Evolutionary conservation across 2,113 vertebrate species (phyloP).

Genomic region (Speoplatyrhinus poulsoni): DNA sequence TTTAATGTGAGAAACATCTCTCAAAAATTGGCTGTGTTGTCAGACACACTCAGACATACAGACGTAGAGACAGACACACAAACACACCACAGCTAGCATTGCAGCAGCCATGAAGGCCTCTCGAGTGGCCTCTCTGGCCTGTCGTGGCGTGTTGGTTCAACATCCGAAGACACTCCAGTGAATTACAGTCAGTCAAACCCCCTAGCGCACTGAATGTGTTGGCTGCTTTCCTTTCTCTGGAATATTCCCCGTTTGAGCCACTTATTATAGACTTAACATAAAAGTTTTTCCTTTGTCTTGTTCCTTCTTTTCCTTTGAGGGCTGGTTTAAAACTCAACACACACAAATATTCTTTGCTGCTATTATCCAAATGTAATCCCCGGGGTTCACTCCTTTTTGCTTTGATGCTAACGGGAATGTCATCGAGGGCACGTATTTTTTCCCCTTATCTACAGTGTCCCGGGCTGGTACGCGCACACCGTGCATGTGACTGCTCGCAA

Average conservation of each 20-base stretch:
- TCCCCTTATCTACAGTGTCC: too few relatives aligned
- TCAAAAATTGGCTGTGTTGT: not conserved
- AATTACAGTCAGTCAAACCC: constrained; percentile 1
- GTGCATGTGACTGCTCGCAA: not conserved
- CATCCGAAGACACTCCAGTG: constrained; percentile 7
- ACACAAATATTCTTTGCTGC: not conserved
- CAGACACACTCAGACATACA: constrained; percentile 8
- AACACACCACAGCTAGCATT: not conserved
- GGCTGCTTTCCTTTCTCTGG: not conserved
- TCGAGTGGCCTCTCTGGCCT: constrained; percentile 17
- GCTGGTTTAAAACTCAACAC: not conserved
- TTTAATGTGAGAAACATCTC: constrained; percentile 40
- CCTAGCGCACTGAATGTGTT: not conserved
- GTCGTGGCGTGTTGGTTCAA: constrained; percentile 26
- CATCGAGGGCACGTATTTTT: not conserved
- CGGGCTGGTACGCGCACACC: too few relatives aligned
- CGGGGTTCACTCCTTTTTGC: not conserved
- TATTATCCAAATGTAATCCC: too few relatives aligned
- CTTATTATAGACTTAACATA: not conserved
- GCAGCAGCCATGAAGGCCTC: constrained; percentile 11
- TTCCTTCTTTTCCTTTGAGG: not conserved
- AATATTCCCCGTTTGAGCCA: not conserved
- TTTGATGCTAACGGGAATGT: not conserved
- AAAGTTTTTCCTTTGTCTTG: not conserved
- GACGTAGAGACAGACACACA: not conserved